Percentiles rank a stretch among this genome's conserved stretches.
These are phyloP conservation scores for Pterobdella sp. DNA, from an alignment of 2,888 invertebrate species.

Conservation along the genomic window DNA sequence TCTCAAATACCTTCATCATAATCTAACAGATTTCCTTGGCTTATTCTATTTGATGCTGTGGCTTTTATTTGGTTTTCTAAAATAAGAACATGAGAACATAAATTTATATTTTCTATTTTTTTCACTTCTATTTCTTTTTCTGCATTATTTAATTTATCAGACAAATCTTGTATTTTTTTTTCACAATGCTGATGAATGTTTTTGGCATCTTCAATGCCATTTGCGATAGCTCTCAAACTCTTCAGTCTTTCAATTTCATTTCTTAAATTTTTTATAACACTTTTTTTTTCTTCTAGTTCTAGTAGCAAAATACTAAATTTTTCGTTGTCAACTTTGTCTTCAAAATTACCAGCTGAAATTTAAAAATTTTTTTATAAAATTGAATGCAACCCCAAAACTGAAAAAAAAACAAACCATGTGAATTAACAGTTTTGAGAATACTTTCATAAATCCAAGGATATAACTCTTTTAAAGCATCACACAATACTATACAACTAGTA, in stretches of 20 bases:
- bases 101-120: constrained; percentile 4
- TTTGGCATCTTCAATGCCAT: background rate
- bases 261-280: constrained; percentile 6
- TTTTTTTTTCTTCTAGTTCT: constrained; percentile 10
- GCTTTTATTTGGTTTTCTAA: constrained; percentile 9
- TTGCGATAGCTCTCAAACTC: background rate
- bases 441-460: constrained; percentile 24
- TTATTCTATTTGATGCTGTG: background rate
- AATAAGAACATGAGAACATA: constrained; percentile 2
- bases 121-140: background rate
- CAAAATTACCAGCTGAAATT: background rate
- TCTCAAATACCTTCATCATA: background rate
- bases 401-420: background rate
- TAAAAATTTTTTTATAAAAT: background rate
- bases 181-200: background rate
- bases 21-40: background rate
- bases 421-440: background rate
- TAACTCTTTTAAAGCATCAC: constrained; percentile 19
- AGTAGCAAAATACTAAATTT: background rate
- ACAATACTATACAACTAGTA: constrained; percentile 12
- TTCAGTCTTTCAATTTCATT: background rate
- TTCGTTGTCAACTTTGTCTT: background rate
- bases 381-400: background rate
- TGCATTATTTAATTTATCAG: background rate
- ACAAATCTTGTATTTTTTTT: background rate